Evolutionary conservation across 2,113 vertebrate genomes (phyloP).

Genomic region (Gadus chalcogrammus): DNA sequence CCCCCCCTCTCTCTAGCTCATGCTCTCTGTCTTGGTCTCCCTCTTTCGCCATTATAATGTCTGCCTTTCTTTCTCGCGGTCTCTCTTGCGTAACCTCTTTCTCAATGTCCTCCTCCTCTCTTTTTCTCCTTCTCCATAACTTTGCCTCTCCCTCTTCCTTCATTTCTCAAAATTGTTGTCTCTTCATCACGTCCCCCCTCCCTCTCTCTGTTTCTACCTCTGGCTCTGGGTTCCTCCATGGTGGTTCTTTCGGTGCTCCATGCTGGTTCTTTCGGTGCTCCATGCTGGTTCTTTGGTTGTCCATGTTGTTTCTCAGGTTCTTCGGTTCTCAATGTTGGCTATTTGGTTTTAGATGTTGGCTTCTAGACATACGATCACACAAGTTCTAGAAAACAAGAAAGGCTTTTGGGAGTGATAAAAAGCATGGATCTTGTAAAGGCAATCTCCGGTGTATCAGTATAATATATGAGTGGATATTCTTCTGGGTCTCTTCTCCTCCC

Average conservation of each 20-base stretch:
- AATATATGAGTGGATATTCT: slow-evolving; percentile 3
- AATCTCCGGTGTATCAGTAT: slow-evolving; percentile 33
- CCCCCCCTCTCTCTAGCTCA: slow-evolving; percentile 28
- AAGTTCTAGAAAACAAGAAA: slow-evolving; percentile 33
- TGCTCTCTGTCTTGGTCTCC: not conserved
- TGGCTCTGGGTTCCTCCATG: no score
- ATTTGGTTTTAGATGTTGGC: not conserved
- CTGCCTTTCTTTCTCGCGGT: not conserved
- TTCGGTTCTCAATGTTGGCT: no score
- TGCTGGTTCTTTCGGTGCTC: no score
- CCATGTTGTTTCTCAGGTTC: no score
- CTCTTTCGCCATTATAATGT: not conserved
- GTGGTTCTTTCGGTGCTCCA: no score
- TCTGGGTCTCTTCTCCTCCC: not conserved
- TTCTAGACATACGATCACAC: slow-evolving; percentile 5
- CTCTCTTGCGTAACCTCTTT: not conserved
- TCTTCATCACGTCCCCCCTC: not conserved
- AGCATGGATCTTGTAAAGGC: slow-evolving; percentile 20
- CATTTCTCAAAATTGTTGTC: not conserved
- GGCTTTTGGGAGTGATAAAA: slow-evolving; percentile 37
- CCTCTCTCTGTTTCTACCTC: no score
- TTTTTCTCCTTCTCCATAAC: not conserved
- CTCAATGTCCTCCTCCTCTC: not conserved
- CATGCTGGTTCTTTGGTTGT: no score
- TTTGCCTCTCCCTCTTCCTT: no score